phyloP scores from a whole-genome alignment of 2,113 vertebrate genomes.

The Microtus ochrogaster region DNA sequence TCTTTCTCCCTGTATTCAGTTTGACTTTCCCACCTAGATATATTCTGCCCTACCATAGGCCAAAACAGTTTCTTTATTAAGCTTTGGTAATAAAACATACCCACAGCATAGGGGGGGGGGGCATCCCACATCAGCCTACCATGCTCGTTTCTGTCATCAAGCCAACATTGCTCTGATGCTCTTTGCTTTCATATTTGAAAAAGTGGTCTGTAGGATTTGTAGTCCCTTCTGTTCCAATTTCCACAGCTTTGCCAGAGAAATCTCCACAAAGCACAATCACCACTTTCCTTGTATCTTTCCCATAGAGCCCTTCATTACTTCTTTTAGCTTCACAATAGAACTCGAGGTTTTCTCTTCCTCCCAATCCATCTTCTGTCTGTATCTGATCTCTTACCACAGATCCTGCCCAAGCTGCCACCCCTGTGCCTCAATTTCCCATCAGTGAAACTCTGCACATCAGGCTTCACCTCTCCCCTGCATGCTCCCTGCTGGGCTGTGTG shows the following conservation, averaged over 20 bases:
- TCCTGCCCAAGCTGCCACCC: accelerated
- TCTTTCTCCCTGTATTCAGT: too few species aligned
- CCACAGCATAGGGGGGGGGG: too few species aligned
- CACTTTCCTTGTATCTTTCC: not conserved
- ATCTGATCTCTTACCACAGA: accelerated
- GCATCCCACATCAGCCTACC: too few species aligned
- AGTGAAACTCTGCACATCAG: not conserved
- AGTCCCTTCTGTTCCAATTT: accelerated
- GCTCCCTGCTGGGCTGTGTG: not conserved
- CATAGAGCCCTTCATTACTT: accelerated
- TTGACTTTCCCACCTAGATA: too few species aligned
- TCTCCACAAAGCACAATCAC: not conserved
- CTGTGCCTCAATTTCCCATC: accelerated
- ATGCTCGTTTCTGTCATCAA: accelerated
- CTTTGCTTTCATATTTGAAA: not conserved
- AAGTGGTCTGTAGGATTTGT: not conserved
- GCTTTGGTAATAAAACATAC: too few species aligned
- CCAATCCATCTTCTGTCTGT: too few species aligned
- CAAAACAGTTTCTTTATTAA: too few species aligned
- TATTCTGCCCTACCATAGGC: too few species aligned
- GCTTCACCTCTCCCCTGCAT: too few species aligned
- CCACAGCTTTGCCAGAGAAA: not conserved
- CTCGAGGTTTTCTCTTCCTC: not conserved
- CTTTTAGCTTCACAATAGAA: not conserved
- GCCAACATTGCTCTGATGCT: too few species aligned